phyloP scores from a whole-genome alignment of 2,797 vertebrate species.

The Ispidina picta region DNA sequence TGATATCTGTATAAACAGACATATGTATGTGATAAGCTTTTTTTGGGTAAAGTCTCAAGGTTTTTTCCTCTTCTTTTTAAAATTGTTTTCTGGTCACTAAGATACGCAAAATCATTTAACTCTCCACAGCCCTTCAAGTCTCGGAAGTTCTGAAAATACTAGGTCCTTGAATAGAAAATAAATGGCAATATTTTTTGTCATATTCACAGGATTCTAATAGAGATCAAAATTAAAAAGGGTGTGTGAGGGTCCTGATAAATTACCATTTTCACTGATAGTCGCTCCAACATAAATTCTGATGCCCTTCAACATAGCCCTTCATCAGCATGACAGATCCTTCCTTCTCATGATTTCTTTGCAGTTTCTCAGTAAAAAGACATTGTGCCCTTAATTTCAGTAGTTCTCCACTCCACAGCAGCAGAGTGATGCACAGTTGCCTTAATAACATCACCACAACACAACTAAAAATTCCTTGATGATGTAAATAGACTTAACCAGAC shows the following conservation, averaged over 20 bases:
- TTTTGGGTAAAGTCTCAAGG: neutral
- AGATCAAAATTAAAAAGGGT: neutral
- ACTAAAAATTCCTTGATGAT: neutral
- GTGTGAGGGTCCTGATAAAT: constrained; percentile 49
- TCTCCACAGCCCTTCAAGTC: neutral
- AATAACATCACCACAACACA: neutral
- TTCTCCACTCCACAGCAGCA: neutral
- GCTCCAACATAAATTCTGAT: constrained; percentile 48
- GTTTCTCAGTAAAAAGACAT: neutral
- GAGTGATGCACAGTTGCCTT: neutral
- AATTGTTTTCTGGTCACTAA: neutral
- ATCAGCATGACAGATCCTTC: neutral
- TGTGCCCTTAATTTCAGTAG: neutral
- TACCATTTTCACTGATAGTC: constrained; percentile 20
- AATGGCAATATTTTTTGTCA: neutral
- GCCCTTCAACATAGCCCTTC: neutral
- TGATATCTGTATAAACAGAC: neutral
- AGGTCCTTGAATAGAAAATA: neutral
- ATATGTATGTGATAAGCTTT: fast-evolving
- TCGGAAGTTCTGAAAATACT: neutral
- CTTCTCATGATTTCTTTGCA: neutral
- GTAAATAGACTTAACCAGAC: neutral
- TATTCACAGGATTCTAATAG: constrained; percentile 45
- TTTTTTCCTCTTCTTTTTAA: neutral
- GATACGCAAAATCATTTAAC: neutral